Conservation (phyloP, 2,113 vertebrate genomes). For the Anolis carolinensis region DNA sequence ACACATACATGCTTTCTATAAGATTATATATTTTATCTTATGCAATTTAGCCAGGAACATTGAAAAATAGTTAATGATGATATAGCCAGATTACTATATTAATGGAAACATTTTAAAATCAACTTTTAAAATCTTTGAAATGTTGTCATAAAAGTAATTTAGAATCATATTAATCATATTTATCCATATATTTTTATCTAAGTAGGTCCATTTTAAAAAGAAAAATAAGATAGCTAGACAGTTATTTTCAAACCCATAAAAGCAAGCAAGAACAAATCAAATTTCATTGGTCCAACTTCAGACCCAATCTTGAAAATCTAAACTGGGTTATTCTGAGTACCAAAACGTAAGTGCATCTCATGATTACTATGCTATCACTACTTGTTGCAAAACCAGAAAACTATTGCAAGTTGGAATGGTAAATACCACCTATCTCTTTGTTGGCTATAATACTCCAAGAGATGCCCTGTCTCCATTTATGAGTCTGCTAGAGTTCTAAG, state of each 20-base stretch:
- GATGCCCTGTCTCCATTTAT: not conserved
- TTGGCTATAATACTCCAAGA: not conserved
- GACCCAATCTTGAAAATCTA: not conserved
- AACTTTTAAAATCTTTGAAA: not conserved
- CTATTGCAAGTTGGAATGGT: not conserved
- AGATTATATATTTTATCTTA: conserved; percentile 26
- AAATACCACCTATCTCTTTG: not conserved
- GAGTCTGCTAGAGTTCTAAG: not conserved
- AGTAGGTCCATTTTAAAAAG: conserved; percentile 14
- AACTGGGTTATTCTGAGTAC: not conserved
- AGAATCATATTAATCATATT: not conserved
- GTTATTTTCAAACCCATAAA: not conserved
- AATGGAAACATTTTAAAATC: not conserved
- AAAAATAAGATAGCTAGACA: conserved; percentile 3
- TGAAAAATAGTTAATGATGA: conserved; percentile 3
- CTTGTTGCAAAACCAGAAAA: not conserved
- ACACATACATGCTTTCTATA: not conserved
- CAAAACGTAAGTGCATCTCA: not conserved
- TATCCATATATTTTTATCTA: not conserved
- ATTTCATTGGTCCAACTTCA: not conserved
- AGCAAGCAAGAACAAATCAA: not conserved
- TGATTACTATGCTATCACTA: not conserved
- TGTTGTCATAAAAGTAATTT: not conserved
- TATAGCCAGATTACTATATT: not conserved
- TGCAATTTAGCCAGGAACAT: conserved; percentile 8